Conservation (phyloP, 2,797 vertebrate species). For the Pantherophis vulpinus region DNA sequence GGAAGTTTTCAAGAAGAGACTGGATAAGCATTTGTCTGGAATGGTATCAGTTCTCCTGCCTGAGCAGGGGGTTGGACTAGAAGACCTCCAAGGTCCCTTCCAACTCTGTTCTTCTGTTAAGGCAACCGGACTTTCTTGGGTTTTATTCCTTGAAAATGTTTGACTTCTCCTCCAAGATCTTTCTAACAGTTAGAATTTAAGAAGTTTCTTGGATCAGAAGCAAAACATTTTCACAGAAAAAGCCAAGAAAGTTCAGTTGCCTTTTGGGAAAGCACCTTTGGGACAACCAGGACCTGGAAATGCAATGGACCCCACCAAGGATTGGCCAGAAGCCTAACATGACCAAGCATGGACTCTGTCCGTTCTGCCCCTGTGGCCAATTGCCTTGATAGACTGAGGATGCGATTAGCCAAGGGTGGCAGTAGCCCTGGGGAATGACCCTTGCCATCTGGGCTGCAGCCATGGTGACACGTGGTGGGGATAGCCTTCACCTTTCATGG, state of each 20-base stretch:
- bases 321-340: accelerated
- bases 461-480: not conserved
- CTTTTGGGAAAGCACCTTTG: not conserved
- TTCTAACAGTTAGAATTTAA: not conserved
- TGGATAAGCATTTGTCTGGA: no score
- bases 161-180: not conserved
- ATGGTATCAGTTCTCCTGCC: accelerated
- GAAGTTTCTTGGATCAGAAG: not conserved
- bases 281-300: not conserved
- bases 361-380: not conserved
- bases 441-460: not conserved
- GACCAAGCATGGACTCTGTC: not conserved
- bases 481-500: not conserved
- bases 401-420: not conserved
- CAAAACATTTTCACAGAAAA: not conserved
- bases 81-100: not conserved
- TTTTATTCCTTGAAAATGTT: not conserved
- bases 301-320: not conserved
- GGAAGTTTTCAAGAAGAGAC: no score
- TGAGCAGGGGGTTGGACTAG: not conserved
- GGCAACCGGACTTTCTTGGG: not conserved
- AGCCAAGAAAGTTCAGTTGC: not conserved
- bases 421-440: not conserved
- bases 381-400: no score
- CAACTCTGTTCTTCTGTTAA: not conserved